Base-by-base conservation (phyloP, 2,113 vertebrate genomes). In the Muntiacus reevesi region DNA sequence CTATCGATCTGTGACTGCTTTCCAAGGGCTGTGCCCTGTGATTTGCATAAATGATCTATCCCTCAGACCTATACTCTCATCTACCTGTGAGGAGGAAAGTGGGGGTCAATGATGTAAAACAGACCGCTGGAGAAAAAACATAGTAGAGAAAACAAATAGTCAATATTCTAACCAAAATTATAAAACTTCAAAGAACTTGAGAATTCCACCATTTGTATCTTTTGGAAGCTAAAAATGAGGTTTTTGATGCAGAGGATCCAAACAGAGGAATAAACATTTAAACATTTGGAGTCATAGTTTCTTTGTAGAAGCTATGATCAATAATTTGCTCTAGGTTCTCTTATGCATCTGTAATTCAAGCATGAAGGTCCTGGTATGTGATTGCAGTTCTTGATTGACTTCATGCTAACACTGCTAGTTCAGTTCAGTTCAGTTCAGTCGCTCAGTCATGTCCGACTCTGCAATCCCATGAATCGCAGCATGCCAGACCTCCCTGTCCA, bases 351-450 rank as follows among this genome's bases (percentile, higher is more conserved):
- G 1, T 87, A 86, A 50, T 81, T 89, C 33, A 93, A 91, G 33
- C 13, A 64, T 5, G 10, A 85, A 9, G 11, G 21, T 40, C 23
- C n/a, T 50, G 19, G 25, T 43, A 54, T 23, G 40, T 28, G 30
- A 13, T 33, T 15, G 3, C 7, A 52, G 43, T 93, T 96, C 62
- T 84, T 62, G 67, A 62, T 15, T 88, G 95, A 88, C 93, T 94
- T 98, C 91, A 89, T 87, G 91, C 97, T 97, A 97, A 95, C 19
- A 30, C 25, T 45, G 25, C 52, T 64, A 45, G 47, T 3, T 50
- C 47, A 50, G 47, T 50, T 50, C 47, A 50, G 47, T 11, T 47
- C 47, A 47, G 47, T 50, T 50, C 47, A 50, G 47, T 50, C 3
- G 3, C 47, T 50, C 47, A 50, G 47, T 50, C 47, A 1, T 50